Percentiles rank a stretch among this genome's conserved stretches.
Evolutionary conservation across 1,140 invertebrate species (phyloP).

Genomic region (Ips nitidus): DNA sequence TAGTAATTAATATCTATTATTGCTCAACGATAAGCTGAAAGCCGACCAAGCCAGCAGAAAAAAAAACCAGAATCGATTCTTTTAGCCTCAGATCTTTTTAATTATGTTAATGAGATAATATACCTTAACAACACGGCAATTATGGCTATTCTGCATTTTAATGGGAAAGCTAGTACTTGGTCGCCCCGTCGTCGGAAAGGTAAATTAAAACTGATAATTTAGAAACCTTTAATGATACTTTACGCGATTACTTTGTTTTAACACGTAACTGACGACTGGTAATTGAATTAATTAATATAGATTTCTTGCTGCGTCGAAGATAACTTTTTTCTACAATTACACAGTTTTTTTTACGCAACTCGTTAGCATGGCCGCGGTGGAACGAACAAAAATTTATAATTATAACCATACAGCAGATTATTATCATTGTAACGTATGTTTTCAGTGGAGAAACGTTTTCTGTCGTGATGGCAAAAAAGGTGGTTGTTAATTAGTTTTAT

Average conservation of each 20-base stretch:
- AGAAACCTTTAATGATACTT: constrained; percentile 4
- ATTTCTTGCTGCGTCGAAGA: not conserved
- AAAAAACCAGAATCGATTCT: not conserved
- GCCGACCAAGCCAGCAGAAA: not conserved
- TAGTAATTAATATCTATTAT: not conserved
- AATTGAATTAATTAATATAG: constrained; percentile 1
- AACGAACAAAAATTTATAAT: too few relatives aligned
- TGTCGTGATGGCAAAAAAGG: too few relatives aligned
- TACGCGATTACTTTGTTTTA: not conserved
- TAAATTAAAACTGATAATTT: constrained; percentile 3
- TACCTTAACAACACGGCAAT: constrained; percentile 1
- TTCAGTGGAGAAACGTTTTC: too few relatives aligned
- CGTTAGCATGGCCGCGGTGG: not conserved
- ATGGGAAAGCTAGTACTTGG: not conserved
- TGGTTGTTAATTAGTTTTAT: too few relatives aligned
- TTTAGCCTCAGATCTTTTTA: not conserved
- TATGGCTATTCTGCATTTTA: constrained; percentile 4
- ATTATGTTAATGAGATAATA: constrained; percentile 3
- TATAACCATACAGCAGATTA: too few relatives aligned
- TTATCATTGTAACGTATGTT: too few relatives aligned
- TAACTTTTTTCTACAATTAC: not conserved
- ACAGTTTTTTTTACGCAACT: not conserved
- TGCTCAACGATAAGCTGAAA: not conserved
- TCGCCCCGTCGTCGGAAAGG: not conserved
- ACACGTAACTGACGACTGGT: not conserved